Conservation (phyloP, 2,888 invertebrate genomes). For the Tipula confusa region DNA sequence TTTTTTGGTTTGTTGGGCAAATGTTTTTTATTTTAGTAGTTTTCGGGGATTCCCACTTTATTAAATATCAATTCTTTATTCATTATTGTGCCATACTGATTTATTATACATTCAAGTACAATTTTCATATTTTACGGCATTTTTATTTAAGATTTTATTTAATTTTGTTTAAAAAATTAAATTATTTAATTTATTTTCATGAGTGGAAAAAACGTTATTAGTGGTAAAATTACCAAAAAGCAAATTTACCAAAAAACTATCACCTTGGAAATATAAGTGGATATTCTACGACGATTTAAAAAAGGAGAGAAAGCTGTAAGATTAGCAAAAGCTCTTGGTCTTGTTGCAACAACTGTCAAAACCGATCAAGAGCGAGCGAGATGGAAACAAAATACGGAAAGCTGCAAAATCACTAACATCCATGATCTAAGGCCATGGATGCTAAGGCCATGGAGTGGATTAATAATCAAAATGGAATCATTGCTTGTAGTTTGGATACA, state of each 20-base stretch:
- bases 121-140: no score
- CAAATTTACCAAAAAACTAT: neutral
- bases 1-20: no score
- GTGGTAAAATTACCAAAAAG: slow-evolving; percentile 12
- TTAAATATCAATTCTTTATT: no score
- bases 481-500: no score
- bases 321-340: slow-evolving; percentile 16
- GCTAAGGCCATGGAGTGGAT: slow-evolving; percentile 35
- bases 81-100: no score
- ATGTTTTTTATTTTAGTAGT: no score
- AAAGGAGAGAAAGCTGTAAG: neutral
- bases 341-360: slow-evolving; percentile 31
- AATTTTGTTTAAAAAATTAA: no score
- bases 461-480: neutral
- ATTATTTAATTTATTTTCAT: no score
- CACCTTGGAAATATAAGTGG: neutral
- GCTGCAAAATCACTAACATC: slow-evolving; percentile 37
- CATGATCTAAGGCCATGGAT: no score
- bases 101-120: no score
- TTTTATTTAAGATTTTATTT: neutral
- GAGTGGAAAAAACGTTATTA: neutral
- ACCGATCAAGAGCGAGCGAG: slow-evolving; percentile 37
- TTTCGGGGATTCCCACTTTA: no score
- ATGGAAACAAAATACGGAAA: no score
- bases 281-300: neutral